A percentile compares a stretch with the other conserved stretches of the same genome.
Conservation (phyloP, 2,113 vertebrate genomes). For the Peromyscus leucopus region DNA sequence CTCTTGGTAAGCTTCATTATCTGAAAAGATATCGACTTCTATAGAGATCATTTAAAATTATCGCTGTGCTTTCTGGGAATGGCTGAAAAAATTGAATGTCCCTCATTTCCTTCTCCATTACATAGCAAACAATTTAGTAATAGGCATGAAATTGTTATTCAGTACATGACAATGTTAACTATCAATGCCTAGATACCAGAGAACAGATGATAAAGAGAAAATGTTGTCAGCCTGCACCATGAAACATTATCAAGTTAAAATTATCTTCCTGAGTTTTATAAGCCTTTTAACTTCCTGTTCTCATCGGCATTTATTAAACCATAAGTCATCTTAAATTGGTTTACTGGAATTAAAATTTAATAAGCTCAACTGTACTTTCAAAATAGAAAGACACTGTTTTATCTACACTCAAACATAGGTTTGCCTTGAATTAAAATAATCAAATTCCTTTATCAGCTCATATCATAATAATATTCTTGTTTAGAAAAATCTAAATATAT, state of each 20-base stretch:
- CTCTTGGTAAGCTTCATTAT: slow-evolving; percentile 71
- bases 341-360: slow-evolving; percentile 81
- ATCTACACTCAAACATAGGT: slow-evolving; percentile 43
- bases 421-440: slow-evolving; percentile 66
- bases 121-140: slow-evolving; percentile 53
- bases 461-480: slow-evolving; percentile 32
- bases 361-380: slow-evolving; percentile 67
- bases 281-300: slow-evolving; percentile 75
- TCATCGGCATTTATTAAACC: slow-evolving; percentile 80
- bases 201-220: slow-evolving; percentile 65
- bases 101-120: slow-evolving; percentile 52
- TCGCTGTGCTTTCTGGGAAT: background rate
- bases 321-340: slow-evolving; percentile 79
- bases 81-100: background rate
- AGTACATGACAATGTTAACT: slow-evolving; percentile 64
- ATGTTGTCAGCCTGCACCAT: slow-evolving; percentile 38
- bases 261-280: slow-evolving; percentile 76
- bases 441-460: slow-evolving; percentile 5
- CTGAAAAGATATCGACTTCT: background rate
- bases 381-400: slow-evolving; percentile 68
- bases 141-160: slow-evolving; percentile 43
- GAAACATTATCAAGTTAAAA: slow-evolving; percentile 78
- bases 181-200: slow-evolving; percentile 43
- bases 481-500: slow-evolving; percentile 28
- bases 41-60: slow-evolving; percentile 25